A percentile compares a stretch with the other conserved stretches of the same genome.
Evolutionary conservation across 2,797 vertebrate species (phyloP).

Genomic region (Schizopygopsis malacanthus): DNA sequence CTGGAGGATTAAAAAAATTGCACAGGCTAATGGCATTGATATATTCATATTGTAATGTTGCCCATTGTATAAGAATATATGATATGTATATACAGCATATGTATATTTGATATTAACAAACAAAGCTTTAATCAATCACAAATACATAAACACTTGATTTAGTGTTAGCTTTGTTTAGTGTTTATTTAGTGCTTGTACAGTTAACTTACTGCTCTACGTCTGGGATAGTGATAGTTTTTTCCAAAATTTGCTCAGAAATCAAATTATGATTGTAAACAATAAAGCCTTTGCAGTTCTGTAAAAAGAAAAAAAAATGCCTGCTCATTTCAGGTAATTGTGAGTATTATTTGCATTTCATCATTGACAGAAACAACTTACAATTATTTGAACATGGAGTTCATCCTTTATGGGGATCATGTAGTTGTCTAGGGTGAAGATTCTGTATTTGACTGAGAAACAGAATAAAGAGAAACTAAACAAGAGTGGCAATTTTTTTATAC

Average conservation of each 20-base stretch:
- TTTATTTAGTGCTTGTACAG: background rate
- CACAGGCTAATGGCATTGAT: background rate
- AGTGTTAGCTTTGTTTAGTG: background rate
- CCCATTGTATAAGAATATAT: background rate
- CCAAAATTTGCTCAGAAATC: conserved; percentile 56
- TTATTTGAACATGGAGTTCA: conserved; percentile 61
- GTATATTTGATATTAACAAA: background rate
- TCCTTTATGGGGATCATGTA: conserved; percentile 69
- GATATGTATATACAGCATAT: no score
- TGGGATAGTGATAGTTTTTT: conserved; percentile 66
- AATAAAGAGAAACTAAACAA: background rate
- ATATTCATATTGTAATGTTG: background rate
- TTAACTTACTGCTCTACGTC: conserved; percentile 70
- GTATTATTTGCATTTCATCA: background rate
- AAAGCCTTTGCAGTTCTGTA: conserved; percentile 73
- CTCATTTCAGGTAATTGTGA: background rate
- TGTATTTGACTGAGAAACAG: conserved; percentile 68
- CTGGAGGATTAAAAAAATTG: conserved; percentile 57
- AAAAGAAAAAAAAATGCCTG: conserved; percentile 7
- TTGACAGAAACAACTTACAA: conserved; percentile 65
- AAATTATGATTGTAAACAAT: conserved; percentile 62
- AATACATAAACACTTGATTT: background rate
- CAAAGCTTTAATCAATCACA: background rate
- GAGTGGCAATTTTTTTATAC: background rate
- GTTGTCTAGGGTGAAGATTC: conserved; percentile 74